Evolutionary conservation across 2,888 invertebrate genomes (phyloP).

Genomic region (Stenodema calcarata): DNA sequence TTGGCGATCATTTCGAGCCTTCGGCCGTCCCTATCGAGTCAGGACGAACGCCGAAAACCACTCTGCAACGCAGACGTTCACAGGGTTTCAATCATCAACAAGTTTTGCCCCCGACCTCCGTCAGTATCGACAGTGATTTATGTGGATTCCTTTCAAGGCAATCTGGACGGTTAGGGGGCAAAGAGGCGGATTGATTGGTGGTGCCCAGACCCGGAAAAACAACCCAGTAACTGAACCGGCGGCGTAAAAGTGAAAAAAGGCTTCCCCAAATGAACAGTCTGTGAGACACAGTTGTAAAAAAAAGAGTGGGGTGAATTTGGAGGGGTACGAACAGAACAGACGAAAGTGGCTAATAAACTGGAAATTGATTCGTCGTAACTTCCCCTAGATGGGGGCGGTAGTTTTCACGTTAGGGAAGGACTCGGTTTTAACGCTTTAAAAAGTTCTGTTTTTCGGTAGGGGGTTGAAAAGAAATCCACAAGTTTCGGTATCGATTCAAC

Average conservation of each 20-base stretch:
- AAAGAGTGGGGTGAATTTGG: background rate
- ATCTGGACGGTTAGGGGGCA: background rate
- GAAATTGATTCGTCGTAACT: conserved; percentile 15
- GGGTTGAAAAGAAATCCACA: background rate
- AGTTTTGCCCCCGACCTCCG: background rate
- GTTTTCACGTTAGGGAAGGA: background rate
- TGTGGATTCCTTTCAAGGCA: background rate
- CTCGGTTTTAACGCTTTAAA: background rate
- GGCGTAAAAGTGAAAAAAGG: background rate
- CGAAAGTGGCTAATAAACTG: conserved; percentile 3
- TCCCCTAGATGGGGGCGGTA: background rate
- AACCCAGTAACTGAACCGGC: background rate
- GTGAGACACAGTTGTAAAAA: background rate
- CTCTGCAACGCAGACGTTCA: background rate
- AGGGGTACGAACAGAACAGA: background rate
- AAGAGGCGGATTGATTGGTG: background rate
- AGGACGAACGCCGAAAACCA: background rate
- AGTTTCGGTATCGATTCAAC: background rate
- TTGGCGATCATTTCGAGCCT: background rate
- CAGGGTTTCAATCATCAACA: background rate
- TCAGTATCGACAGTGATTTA: background rate
- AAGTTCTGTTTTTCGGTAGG: background rate
- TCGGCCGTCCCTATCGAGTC: background rate
- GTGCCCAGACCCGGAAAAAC: background rate
- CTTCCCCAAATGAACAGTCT: background rate